Base-by-base conservation (phyloP, 1,140 invertebrate genomes). In the Himalopsyche phryganea region DNA sequence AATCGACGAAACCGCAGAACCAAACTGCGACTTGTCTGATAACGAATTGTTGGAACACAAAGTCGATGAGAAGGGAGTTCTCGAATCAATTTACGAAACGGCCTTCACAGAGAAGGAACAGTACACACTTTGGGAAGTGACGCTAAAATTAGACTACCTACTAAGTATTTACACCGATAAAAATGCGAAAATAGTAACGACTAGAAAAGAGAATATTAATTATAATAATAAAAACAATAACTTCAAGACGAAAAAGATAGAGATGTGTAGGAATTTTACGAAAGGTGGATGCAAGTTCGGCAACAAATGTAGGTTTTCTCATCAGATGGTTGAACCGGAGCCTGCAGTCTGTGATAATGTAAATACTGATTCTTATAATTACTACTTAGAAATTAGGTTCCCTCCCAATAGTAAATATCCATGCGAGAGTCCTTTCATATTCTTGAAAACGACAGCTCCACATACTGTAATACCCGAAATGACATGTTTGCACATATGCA, bases 301-400 rank as follows among this genome's bases (percentile, higher is more conserved):
- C 17, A 71, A 74, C 50, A 87, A 85, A 67, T 90, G 88, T 72
- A 81, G 82, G 66, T 89, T 85, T 77, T 79, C 80, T n/a, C 88
- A 90, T 72, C 77, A 85, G 67, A 68, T 70, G 44, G 74, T 77
- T 51, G 71, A 67, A 57, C 72, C 71, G 59, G 23, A 38, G 3
- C 38, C 46, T 19, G 9, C 67, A 59, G 60, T 67, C 17, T 66
- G 50, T 41, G 66, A 72, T 56, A 73, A 74, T 66, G 71, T 73
- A 57, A 62, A 68, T 56, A 20, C 48, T 17, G 68, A 69, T 57
- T 49, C 52, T 14, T 41, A 42, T 53, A 54, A 66, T 7, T 73
- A 70, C 45, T 87, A 85, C 72, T 74, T 90, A 66, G 88, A 90
- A 80, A 80, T 90, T 67, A 78, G 87, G 65, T 89, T 90, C 77